A percentile compares a stretch with the other conserved stretches of the same genome.
Evolutionary conservation across 2,888 invertebrate species (phyloP).

Genomic region (Brachypterus glaber): DNA sequence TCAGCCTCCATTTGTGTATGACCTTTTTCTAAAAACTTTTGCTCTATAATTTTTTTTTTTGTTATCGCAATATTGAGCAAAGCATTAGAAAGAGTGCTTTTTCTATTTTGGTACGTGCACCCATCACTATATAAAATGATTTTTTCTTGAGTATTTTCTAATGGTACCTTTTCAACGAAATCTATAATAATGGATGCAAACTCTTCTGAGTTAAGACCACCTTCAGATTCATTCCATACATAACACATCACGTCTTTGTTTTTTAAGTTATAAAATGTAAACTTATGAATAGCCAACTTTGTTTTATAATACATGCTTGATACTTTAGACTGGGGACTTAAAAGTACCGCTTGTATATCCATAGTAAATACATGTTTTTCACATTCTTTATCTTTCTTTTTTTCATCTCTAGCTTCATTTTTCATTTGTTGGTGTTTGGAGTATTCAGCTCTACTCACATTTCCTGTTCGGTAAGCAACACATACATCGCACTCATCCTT

Average conservation of each 20-base stretch:
- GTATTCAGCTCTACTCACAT: too few relatives aligned
- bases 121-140: slow-evolving; percentile 8
- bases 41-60: slow-evolving; percentile 4
- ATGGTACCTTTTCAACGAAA: background rate
- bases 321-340: slow-evolving; percentile 12
- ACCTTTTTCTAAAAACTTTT: slow-evolving; percentile 15
- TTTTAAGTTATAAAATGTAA: slow-evolving; percentile 21
- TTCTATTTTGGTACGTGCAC: slow-evolving; percentile 15
- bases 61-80: background rate
- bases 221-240: slow-evolving; percentile 11
- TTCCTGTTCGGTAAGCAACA: too few relatives aligned
- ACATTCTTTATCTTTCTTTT: slow-evolving; percentile 3
- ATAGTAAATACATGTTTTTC: slow-evolving; percentile 12
- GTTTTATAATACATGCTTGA: slow-evolving; percentile 22
- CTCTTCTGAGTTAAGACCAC: background rate
- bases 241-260: slow-evolving; percentile 18
- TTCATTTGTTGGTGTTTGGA: too few relatives aligned
- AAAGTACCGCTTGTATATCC: slow-evolving; percentile 23
- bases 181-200: slow-evolving; percentile 6
- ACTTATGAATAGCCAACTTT: slow-evolving; percentile 25
- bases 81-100: slow-evolving; percentile 15
- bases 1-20: slow-evolving; percentile 20
- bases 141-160: background rate
- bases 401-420: slow-evolving; percentile 9
- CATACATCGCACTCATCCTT: slow-evolving; percentile 6